Evolutionary conservation across 2,888 invertebrate genomes (phyloP).

Genomic region (Ophion ventricosus): DNA sequence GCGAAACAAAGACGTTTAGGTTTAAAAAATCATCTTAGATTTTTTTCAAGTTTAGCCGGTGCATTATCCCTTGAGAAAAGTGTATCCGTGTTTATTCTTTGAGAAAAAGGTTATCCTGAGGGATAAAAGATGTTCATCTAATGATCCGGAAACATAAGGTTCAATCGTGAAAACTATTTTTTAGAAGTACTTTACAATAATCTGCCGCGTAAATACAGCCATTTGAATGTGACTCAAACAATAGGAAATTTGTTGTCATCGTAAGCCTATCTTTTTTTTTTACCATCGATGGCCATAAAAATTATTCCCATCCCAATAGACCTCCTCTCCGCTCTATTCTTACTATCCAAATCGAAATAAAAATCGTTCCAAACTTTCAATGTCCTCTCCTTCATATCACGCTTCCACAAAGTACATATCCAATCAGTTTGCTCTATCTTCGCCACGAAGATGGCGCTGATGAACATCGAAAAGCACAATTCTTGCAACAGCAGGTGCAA

Average conservation of each 20-base stretch:
- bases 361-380: too few species aligned
- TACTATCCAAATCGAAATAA: too few species aligned
- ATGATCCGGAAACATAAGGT: background rate
- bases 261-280: too few species aligned
- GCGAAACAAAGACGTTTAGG: background rate
- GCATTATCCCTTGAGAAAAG: background rate
- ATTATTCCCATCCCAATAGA: too few species aligned
- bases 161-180: background rate
- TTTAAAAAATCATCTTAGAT: background rate
- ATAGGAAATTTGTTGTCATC: too few species aligned
- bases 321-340: too few species aligned
- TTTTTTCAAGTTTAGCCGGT: background rate
- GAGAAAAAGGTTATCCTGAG: background rate
- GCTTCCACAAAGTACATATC: background rate
- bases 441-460: background rate
- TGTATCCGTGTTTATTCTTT: background rate
- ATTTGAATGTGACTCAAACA: too few species aligned
- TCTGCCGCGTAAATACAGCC: too few species aligned
- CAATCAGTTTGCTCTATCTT: background rate
- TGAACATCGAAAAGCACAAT: background rate
- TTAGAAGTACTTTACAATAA: background rate
- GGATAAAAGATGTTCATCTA: background rate
- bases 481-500: background rate
- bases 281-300: too few species aligned
- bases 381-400: background rate